These are phyloP conservation scores for Aplysina aerophoba DNA, from an alignment of 37 sponge, comb jelly and placozoan species.

Conservation along the genomic window DNA sequence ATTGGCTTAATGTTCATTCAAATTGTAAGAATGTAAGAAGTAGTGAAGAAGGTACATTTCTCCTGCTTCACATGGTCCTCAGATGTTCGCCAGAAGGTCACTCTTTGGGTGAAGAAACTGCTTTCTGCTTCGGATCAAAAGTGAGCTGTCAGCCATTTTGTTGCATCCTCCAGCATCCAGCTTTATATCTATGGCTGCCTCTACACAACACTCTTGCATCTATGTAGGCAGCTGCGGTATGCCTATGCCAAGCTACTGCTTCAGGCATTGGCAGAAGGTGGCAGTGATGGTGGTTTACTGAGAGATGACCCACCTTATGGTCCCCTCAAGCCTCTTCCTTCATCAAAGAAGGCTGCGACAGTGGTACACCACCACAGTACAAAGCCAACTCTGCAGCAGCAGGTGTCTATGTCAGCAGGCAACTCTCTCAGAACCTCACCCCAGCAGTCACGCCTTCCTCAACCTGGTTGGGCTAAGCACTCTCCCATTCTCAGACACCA, in stretches of 20 bases:
- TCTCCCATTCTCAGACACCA: no score
- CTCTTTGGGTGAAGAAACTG: conserved; percentile 63
- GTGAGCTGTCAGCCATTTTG: conserved; percentile 22
- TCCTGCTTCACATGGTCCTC: background rate
- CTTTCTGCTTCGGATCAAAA: conserved; percentile 29
- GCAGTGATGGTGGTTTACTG: conserved; percentile 41
- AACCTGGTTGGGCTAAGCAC: conserved; percentile 7
- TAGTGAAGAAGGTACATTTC: no score
- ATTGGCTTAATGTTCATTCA: no score
- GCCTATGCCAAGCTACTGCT: conserved; percentile 54
- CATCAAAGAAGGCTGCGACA: no score
- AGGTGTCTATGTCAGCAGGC: no score
- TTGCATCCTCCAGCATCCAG: no score
- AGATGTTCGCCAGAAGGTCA: conserved; percentile 47
- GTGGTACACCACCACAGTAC: no score
- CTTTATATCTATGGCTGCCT: no score
- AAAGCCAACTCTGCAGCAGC: no score
- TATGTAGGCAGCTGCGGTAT: conserved; percentile 49
- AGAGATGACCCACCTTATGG: conserved; percentile 45
- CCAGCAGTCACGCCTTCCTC: background rate
- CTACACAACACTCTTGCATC: no score
- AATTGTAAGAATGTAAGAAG: no score
- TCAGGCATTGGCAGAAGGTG: conserved; percentile 44
- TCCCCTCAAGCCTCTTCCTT: conserved; percentile 1
- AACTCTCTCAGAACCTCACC: background rate